These are phyloP conservation scores for Mus pahari DNA, from an alignment of 2,113 vertebrate species.

Conservation along the genomic window DNA sequence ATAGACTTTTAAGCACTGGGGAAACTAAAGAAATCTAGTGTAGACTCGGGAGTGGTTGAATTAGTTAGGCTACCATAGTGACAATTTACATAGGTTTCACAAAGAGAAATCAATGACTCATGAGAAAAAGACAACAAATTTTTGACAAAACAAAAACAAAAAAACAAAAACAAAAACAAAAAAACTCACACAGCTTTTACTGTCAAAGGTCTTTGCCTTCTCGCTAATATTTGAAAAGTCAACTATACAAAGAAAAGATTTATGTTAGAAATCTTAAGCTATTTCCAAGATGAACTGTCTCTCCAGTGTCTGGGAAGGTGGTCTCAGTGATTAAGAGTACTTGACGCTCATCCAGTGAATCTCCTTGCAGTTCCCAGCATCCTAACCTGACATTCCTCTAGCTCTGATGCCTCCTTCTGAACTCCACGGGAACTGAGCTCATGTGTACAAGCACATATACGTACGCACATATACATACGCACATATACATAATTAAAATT, in stretches of 20 bases:
- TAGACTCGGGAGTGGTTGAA: background rate
- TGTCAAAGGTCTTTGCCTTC: background rate
- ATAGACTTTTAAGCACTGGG: background rate
- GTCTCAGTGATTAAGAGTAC: background rate
- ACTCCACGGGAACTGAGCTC: background rate
- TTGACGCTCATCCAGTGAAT: background rate
- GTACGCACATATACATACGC: background rate
- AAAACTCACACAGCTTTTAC: background rate
- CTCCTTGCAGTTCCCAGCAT: background rate
- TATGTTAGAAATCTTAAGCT: conserved; percentile 16
- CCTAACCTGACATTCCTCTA: background rate
- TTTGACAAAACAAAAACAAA: background rate
- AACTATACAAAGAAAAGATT: background rate
- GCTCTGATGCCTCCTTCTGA: background rate
- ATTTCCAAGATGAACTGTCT: background rate
- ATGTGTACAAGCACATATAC: background rate
- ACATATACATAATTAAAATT: too few species aligned
- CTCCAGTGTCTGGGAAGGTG: background rate
- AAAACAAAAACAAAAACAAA: conserved; percentile 27
- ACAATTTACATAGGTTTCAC: background rate
- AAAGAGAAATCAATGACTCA: background rate
- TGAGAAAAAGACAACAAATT: background rate
- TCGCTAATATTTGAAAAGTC: background rate
- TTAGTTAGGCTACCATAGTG: background rate
- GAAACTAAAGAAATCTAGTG: background rate